Base-by-base conservation (phyloP, 2,888 invertebrate species). In the Dichetophora obliterata region DNA sequence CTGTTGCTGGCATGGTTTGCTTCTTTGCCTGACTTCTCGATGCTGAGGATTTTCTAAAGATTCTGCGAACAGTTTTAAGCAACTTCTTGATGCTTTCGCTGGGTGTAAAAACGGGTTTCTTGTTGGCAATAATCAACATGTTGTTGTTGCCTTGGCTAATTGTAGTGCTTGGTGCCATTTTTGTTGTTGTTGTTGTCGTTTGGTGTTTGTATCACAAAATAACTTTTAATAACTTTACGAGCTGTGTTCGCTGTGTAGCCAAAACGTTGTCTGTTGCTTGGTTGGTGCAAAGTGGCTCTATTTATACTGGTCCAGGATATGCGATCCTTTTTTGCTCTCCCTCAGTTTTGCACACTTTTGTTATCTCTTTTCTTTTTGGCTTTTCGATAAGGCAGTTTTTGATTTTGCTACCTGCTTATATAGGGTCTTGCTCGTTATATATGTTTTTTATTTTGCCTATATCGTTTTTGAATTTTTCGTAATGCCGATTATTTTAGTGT, bases 1-100 rank as follows among this genome's bases (percentile, higher is more conserved):
- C 5, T 31, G 31, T 31, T 31, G 31, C 31, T 31, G 31, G 31
- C 31, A 31, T 4, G 31, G 31, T 31, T 14, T 59, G 1, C 27
- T 16, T 19, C 50, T 77, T 72, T 66, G 27, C 48, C 68, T 61
- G 65, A 69, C n/a, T 65, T 6, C 27, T 61, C 48, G 8, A 27
- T 61, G 43, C 43, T 74, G 63, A 43, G 54, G 24, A 34, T 71
- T 73, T 77, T 72, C 68, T 74, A 71, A 82, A 78, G 59, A 81
- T 71, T 78, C 77, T 77, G 52, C 77, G 73, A 72, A 81, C 78
- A 75, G 73, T 77, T 66, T 80, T 80, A 22, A 77, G 73, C 31
- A 82, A 79, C 74, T 81, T 81, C 19, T 80, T 79, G 73, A 80
- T 75, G 74, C 78, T 75, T 8, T 63, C 72, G 27, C 77, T 76